These are phyloP conservation scores for Magallana ariakensis DNA, from an alignment of 1,140 invertebrate genomes.

Conservation along the genomic window DNA sequence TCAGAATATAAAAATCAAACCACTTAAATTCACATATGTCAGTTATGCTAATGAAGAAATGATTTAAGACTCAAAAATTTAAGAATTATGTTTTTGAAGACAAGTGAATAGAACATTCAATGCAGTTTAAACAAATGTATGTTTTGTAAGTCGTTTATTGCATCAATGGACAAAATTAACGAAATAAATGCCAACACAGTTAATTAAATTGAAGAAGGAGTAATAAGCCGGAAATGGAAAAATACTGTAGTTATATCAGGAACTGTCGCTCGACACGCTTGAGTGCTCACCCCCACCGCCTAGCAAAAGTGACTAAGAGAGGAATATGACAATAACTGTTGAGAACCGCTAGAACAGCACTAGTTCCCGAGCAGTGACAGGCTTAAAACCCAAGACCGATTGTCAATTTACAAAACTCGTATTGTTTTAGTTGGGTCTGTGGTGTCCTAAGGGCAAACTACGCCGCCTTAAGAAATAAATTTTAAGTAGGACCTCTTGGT, in stretches of 20 bases:
- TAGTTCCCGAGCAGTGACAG: background rate
- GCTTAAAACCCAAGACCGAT: background rate
- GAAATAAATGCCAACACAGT: constrained; percentile 3
- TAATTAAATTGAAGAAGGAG: constrained; percentile 15
- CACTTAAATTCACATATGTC: too few relatives aligned
- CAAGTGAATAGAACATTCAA: background rate
- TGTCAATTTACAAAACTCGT: background rate
- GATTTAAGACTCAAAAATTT: too few relatives aligned
- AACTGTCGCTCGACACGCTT: background rate
- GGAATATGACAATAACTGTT: background rate
- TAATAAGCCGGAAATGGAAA: background rate
- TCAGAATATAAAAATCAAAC: too few relatives aligned
- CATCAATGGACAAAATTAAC: background rate
- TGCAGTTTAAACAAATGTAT: background rate
- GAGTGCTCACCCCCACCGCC: background rate
- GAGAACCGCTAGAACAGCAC: background rate
- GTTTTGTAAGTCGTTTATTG: background rate
- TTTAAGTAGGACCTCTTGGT: too few relatives aligned
- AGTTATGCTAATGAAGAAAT: too few relatives aligned
- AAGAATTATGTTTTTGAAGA: background rate
- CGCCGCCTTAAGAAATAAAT: background rate
- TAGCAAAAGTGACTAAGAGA: background rate
- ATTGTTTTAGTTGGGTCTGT: constrained; percentile 1
- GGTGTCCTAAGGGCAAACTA: background rate
- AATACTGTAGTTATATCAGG: background rate